Evolutionary conservation across 2,888 invertebrate genomes (phyloP).

Genomic region (Hedya salicella): DNA sequence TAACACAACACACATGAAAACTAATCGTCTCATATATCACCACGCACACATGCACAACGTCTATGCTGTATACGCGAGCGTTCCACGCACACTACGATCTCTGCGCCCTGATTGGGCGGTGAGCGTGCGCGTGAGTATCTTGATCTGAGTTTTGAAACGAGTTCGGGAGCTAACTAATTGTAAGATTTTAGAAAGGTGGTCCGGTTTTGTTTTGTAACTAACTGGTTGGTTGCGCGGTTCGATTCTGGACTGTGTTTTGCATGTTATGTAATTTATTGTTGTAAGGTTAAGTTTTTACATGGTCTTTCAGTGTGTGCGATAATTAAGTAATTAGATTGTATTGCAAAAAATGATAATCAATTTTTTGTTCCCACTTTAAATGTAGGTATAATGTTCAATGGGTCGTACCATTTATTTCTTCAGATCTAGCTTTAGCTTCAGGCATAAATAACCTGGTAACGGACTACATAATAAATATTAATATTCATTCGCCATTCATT

Average conservation of each 20-base stretch:
- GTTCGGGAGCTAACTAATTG: conserved; percentile 76
- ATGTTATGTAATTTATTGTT: conserved; percentile 53
- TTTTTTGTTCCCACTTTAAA: not conserved
- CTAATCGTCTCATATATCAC: conserved; percentile 59
- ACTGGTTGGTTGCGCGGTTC: conserved; percentile 56
- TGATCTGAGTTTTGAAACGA: conserved; percentile 71
- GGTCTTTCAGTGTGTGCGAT: conserved; percentile 19
- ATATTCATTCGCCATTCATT: too few relatives aligned
- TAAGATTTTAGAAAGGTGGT: conserved; percentile 83
- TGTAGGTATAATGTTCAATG: too few relatives aligned
- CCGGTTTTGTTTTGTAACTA: conserved; percentile 64
- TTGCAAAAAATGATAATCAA: conserved; percentile 8
- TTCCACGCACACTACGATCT: conserved; percentile 53
- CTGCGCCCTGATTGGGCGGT: conserved; percentile 56
- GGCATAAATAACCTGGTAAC: too few relatives aligned
- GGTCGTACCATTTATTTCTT: too few relatives aligned
- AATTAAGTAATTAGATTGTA: conserved; percentile 14
- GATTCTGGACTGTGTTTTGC: conserved; percentile 48
- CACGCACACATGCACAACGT: conserved; percentile 46
- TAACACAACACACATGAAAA: conserved; percentile 55
- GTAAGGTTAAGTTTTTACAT: conserved; percentile 24
- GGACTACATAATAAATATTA: too few relatives aligned
- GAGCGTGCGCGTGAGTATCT: conserved; percentile 64
- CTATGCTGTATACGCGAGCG: conserved; percentile 46
- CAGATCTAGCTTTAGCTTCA: too few relatives aligned